phyloP scores from a whole-genome alignment of 2,113 vertebrate genomes.

The Sardina pilchardus region DNA sequence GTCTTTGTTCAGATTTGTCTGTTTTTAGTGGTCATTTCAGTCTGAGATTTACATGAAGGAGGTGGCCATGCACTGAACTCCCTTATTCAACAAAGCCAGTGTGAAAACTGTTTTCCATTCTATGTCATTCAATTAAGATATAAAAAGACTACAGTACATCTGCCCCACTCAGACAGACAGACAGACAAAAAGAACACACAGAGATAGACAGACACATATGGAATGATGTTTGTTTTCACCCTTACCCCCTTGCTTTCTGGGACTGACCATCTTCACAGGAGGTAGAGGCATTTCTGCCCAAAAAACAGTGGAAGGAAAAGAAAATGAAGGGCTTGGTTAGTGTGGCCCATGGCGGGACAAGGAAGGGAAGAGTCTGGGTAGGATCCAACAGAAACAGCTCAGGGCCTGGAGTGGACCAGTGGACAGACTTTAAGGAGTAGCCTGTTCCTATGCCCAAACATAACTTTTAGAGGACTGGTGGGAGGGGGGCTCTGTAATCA shows the following conservation, averaged over 20 bases:
- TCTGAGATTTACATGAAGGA: too few species aligned
- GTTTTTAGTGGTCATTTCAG: too few species aligned
- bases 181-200: neutral
- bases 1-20: too few species aligned
- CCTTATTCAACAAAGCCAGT: too few species aligned
- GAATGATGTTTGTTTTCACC: too few species aligned
- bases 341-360: neutral
- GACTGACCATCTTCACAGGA: neutral
- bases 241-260: too few species aligned
- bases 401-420: neutral
- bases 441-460: neutral
- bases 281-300: neutral
- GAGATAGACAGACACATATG: too few species aligned
- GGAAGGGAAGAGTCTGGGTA: neutral
- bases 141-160: too few species aligned
- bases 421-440: neutral
- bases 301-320: neutral
- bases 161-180: too few species aligned
- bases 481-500: constrained; percentile 11
- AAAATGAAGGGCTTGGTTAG: neutral
- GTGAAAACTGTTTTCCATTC: too few species aligned
- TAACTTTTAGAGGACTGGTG: neutral
- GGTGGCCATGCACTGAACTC: too few species aligned
- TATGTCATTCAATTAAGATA: too few species aligned
- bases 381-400: neutral